Conservation (phyloP, 2,888 invertebrate genomes). For the Bembecia ichneumoniformis region DNA sequence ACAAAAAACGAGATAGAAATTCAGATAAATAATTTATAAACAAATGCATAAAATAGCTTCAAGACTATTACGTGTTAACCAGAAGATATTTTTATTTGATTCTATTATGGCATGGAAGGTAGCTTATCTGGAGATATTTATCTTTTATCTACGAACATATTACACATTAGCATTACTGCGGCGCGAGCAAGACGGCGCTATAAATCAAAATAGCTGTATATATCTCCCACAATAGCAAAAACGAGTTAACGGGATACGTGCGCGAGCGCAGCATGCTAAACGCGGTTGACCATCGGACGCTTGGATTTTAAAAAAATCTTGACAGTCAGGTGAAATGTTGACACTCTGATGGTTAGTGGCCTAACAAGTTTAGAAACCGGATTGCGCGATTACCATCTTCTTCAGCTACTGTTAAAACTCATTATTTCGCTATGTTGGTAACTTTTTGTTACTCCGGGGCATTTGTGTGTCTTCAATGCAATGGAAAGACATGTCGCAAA, state of each 20-base stretch:
- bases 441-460: too few species aligned
- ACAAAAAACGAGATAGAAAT: too few species aligned
- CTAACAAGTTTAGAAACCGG: background rate
- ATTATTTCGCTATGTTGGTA: too few species aligned
- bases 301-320: background rate
- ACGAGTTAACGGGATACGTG: slow-evolving; percentile 21
- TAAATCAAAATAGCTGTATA: slow-evolving; percentile 13
- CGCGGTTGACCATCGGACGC: background rate
- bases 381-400: background rate
- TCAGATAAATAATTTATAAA: too few species aligned
- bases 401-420: background rate
- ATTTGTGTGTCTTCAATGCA: too few species aligned
- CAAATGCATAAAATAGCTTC: too few species aligned
- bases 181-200: slow-evolving; percentile 6
- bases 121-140: background rate
- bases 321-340: background rate
- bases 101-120: too few species aligned
- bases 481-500: background rate
- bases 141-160: background rate
- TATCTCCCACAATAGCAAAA: slow-evolving; percentile 14
- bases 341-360: background rate
- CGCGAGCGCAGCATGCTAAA: slow-evolving; percentile 14
- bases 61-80: too few species aligned
- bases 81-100: too few species aligned
- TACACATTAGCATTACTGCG: slow-evolving; percentile 1